These are phyloP conservation scores for Pseudachorutes palmiensis DNA, from an alignment of 1,140 invertebrate genomes.

Conservation along the genomic window DNA sequence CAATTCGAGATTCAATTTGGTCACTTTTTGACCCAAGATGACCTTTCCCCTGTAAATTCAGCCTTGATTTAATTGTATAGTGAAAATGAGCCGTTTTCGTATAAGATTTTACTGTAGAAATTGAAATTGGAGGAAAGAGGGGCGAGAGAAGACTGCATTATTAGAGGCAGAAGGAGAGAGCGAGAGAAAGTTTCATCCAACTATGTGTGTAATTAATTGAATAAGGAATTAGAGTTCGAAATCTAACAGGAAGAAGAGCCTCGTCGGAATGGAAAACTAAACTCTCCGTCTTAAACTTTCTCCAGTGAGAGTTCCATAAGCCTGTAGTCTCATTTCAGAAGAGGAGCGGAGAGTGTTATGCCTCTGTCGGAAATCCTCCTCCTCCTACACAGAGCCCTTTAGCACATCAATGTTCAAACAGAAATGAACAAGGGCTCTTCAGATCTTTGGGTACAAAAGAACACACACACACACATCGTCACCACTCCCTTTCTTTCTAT, in stretches of 20 bases:
- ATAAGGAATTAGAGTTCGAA: slow-evolving; percentile 11
- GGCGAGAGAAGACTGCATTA: not conserved
- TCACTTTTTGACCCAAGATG: too few species aligned
- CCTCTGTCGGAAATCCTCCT: not conserved
- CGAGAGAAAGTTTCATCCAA: slow-evolving; percentile 11
- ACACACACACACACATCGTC: not conserved
- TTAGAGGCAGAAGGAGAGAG: slow-evolving; percentile 9
- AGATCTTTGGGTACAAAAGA: not conserved
- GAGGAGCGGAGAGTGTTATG: too few species aligned
- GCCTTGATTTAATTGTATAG: too few species aligned
- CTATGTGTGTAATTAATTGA: slow-evolving; percentile 20
- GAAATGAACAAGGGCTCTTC: slow-evolving; percentile 10
- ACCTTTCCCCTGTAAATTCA: too few species aligned
- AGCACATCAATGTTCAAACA: slow-evolving; percentile 17
- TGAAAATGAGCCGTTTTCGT: too few species aligned
- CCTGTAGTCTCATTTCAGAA: slow-evolving; percentile 2
- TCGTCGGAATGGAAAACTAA: not conserved
- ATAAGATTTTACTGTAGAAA: too few species aligned
- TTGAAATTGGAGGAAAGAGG: not conserved
- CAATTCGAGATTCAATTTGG: too few species aligned
- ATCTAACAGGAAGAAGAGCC: slow-evolving; percentile 7
- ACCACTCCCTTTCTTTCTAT: too few species aligned
- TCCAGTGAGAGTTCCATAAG: slow-evolving; percentile 1
- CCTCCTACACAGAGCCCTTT: slow-evolving; percentile 1
- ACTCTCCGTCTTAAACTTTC: slow-evolving; percentile 7